Percentiles rank a stretch among this genome's conserved stretches.
Evolutionary conservation across 1,140 invertebrate species (phyloP).

Genomic region (Bicyclus anynana): DNA sequence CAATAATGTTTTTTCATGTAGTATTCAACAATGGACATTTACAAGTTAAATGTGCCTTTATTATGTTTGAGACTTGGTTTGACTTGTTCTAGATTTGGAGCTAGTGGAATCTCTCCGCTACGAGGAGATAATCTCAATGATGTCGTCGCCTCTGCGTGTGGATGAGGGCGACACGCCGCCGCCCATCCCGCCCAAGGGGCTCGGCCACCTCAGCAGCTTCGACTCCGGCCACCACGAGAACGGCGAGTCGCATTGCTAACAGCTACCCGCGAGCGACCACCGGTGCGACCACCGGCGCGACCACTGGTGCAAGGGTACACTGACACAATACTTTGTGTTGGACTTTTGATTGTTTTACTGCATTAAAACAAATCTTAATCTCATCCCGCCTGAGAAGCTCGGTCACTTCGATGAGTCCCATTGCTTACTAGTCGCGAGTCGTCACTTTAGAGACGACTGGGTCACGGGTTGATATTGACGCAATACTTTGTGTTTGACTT

Average conservation of each 20-base stretch:
- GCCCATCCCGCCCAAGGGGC: constrained; percentile 63
- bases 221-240: constrained; percentile 68
- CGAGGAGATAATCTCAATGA: constrained; percentile 70
- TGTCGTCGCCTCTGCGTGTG: constrained; percentile 59
- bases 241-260: constrained; percentile 63
- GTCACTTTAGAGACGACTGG: no score
- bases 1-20: no score
- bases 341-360: no score
- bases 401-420: no score
- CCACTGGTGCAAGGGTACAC: constrained; percentile 14
- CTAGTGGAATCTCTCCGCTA: constrained; percentile 61
- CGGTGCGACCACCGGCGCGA: no score
- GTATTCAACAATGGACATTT: no score
- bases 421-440: no score
- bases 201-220: constrained; percentile 66
- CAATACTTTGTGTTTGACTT: no score
- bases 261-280: constrained; percentile 2
- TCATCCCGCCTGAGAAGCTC: no score
- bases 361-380: no score
- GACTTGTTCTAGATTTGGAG: constrained; percentile 51
- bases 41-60: no score
- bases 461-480: no score
- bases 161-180: constrained; percentile 62
- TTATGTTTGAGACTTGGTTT: not conserved
- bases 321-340: constrained; percentile 5